Evolutionary conservation across 2,797 vertebrate genomes (phyloP).

Genomic region (Poeciliopsis paucimaculata): DNA sequence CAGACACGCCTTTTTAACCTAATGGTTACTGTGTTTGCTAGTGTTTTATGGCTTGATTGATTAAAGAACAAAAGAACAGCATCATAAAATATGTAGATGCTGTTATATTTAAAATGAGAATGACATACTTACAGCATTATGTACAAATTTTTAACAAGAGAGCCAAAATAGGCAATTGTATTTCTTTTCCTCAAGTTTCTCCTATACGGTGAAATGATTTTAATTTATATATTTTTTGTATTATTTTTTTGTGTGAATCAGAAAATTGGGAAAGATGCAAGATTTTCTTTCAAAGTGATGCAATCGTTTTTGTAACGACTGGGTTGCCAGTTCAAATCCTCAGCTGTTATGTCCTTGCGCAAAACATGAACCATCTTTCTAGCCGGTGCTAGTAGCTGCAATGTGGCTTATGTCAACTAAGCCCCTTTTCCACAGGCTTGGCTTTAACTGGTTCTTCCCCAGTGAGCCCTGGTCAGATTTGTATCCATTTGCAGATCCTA

Average conservation of each 20-base stretch:
- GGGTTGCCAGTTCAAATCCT: too few species aligned
- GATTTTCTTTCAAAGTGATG: background rate
- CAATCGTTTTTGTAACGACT: background rate
- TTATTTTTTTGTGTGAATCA: background rate
- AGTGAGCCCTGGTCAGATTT: too few species aligned
- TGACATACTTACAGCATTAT: background rate
- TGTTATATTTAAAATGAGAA: background rate
- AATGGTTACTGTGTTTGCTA: constrained; percentile 25
- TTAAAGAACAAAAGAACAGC: background rate
- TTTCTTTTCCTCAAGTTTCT: background rate
- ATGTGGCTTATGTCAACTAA: too few species aligned
- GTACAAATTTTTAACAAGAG: background rate
- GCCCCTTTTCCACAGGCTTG: too few species aligned
- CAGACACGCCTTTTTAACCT: constrained; percentile 17
- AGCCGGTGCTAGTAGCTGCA: too few species aligned
- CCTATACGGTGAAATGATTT: background rate
- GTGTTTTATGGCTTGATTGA: constrained; percentile 9
- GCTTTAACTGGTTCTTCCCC: too few species aligned
- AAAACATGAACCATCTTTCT: too few species aligned
- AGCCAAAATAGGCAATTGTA: background rate
- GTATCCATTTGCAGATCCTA: too few species aligned
- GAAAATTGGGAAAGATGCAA: background rate
- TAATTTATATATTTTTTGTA: background rate
- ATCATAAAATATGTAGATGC: background rate
- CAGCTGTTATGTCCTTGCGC: too few species aligned